These are phyloP conservation scores for Zoanthus solanderi DNA, from an alignment of 92 coral and sea anemone genomes.

Conservation along the genomic window DNA sequence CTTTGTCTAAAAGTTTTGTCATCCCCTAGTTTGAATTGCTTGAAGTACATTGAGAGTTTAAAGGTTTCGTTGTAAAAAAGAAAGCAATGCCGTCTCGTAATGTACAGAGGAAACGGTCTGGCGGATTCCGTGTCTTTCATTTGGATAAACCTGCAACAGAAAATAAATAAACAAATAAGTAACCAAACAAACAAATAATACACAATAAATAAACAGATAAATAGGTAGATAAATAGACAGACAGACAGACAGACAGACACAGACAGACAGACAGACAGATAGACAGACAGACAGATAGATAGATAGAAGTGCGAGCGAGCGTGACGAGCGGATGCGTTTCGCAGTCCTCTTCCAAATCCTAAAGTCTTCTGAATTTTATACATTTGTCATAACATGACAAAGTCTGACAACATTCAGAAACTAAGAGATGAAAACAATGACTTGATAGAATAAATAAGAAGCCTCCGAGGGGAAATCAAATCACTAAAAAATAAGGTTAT, in stretches of 20 bases:
- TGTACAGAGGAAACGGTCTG: constrained; percentile 97
- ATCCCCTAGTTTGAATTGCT: background rate
- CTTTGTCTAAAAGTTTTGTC: background rate
- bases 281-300: no score
- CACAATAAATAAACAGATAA: no score
- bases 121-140: constrained; percentile 96
- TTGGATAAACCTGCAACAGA: constrained; percentile 87
- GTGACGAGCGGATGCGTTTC: constrained; percentile 50
- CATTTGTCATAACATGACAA: no score
- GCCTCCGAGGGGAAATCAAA: background rate
- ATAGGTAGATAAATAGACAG: no score
- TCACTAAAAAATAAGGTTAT: background rate
- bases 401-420: no score
- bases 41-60: background rate
- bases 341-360: constrained; percentile 32
- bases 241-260: no score
- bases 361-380: background rate
- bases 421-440: no score
- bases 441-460: background rate
- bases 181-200: no score
- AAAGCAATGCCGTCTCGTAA: constrained; percentile 89
- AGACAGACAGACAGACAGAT: no score
- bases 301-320: background rate
- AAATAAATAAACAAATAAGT: background rate
- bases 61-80: constrained; percentile 89